Conservation (phyloP, 2,797 vertebrate species). For the Leptoclinus maculatus region DNA sequence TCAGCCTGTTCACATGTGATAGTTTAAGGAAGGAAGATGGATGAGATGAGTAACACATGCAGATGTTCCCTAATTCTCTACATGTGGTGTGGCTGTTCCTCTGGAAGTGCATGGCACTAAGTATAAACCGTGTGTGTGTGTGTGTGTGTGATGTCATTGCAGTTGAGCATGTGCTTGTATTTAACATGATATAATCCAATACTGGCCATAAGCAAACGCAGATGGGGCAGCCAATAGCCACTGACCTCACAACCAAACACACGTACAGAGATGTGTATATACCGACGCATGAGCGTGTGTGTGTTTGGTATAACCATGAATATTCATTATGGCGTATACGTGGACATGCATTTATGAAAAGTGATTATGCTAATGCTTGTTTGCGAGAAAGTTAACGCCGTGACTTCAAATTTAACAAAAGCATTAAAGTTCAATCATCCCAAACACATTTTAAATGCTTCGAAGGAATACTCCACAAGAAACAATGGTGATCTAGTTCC, state of each 20-base stretch:
- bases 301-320: background rate
- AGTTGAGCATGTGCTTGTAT: constrained; percentile 72
- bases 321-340: constrained; percentile 1
- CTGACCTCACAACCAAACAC: constrained; percentile 52
- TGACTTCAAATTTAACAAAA: constrained; percentile 12
- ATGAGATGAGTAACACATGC: constrained; percentile 68
- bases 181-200: constrained; percentile 79
- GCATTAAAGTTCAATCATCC: background rate
- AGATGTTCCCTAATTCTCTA: constrained; percentile 74
- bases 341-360: constrained; percentile 4
- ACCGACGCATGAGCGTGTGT: background rate
- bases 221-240: constrained; percentile 39
- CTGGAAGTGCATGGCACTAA: constrained; percentile 37
- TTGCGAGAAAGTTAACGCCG: background rate
- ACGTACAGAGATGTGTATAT: constrained; percentile 13
- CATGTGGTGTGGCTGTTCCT: constrained; percentile 70
- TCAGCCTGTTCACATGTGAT: constrained; percentile 54
- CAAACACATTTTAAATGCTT: background rate
- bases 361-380: background rate
- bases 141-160: constrained; percentile 72
- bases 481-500: background rate
- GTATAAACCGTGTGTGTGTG: constrained; percentile 46
- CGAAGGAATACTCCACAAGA: background rate
- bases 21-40: constrained; percentile 60
- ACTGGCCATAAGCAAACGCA: constrained; percentile 54